Base-by-base conservation (phyloP, 1,140 invertebrate genomes). In the Trichonephila clavata region DNA sequence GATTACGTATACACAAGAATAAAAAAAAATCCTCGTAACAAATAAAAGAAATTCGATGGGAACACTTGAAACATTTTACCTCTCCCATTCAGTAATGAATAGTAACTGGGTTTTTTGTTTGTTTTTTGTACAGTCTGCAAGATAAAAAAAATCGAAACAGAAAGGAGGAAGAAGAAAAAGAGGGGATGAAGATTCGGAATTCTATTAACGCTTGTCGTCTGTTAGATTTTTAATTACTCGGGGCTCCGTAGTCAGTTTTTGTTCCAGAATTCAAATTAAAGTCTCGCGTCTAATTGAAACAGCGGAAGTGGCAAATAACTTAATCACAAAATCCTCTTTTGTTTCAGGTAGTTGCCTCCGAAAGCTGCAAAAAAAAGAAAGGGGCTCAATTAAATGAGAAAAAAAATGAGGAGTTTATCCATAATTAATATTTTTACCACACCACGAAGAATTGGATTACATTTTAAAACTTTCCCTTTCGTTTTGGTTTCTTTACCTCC, bases 391-490 rank as follows among this genome's bases (percentile, higher is more conserved):
- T 4, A 32, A 4, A 77, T 16, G 16, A 16, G 27, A 77, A 77
- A 77, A 27, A 77, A 32, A 77, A 39, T 77, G 68, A 77, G 16
- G 68, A 77, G 68, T 77, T 77, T 77, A 77, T 77, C 16, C 68
- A 77, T 77, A 77, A 77, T 77, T 77, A 77, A 77, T 77, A 77
- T 77, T 77, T 77, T 77, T 77, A 32, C 68, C 68, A 27, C 68
- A 32, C 14, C 18, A 18, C 20, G 68, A 77, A 20, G 68, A 77
- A 77, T 77, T 77, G 68, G 68, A 77, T 77, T 77, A 39, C 5
- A 27, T 13, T 7, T 77, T 16, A 14, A 24, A 77, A 77, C 27
- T 77, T 27, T 77, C 39, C 68, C 27, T 77, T 77, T 32, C 68
- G 6, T 27, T 32, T 77, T 32, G 16, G 27, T 32, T 39, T 24